Conservation (phyloP, 2,888 invertebrate species). For the Dolomedes plantarius region DNA sequence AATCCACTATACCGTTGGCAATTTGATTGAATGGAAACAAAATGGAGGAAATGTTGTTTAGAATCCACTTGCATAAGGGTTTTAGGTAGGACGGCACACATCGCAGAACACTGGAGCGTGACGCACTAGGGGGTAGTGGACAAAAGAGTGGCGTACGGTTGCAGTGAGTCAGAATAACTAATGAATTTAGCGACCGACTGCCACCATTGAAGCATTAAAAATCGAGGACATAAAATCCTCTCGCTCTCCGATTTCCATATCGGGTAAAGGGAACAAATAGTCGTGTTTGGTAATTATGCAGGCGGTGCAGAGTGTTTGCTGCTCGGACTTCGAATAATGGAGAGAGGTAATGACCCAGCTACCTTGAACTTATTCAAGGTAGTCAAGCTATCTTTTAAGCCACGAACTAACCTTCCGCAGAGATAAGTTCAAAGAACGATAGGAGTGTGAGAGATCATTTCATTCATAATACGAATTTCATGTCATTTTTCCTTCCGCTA, state of each 20-base stretch:
- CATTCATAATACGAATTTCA: no score
- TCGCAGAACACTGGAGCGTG: conserved; percentile 19
- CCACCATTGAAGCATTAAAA: neutral
- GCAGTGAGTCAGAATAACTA: conserved; percentile 42
- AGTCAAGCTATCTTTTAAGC: conserved; percentile 46
- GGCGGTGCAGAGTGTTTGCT: neutral
- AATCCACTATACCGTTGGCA: no score
- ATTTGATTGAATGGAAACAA: no score
- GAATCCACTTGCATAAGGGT: neutral
- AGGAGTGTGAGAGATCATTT: neutral
- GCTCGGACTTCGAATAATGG: conserved; percentile 29
- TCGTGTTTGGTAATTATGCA: conserved; percentile 30
- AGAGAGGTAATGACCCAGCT: conserved; percentile 49
- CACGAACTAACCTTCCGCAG: conserved; percentile 26
- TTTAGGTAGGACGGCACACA: neutral
- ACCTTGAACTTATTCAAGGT: conserved; percentile 65
- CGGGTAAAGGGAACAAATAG: conserved; percentile 26
- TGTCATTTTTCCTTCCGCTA: no score
- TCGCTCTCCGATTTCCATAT: conserved; percentile 30
- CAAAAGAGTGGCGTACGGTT: conserved; percentile 28
- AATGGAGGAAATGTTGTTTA: neutral
- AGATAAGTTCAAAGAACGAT: conserved; percentile 32
- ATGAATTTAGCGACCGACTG: conserved; percentile 33
- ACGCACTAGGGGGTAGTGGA: conserved; percentile 37
- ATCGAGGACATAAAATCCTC: conserved; percentile 28